Evolutionary conservation across 1,140 invertebrate species (phyloP).

Genomic region (Camponotus pennsylvanicus): DNA sequence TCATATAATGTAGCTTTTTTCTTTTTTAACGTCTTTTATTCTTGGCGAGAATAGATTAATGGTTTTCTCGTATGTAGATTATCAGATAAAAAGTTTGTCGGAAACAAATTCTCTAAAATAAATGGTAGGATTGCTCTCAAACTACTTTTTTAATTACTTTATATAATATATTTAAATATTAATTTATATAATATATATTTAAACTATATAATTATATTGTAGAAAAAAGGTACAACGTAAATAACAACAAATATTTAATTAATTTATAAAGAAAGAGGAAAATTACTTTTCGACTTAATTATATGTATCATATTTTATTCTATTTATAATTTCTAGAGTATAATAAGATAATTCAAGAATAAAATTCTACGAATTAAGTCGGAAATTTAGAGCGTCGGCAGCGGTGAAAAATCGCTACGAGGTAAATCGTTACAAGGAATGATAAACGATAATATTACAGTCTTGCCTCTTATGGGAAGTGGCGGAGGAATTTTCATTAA

Average conservation of each 20-base stretch:
- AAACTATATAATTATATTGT: neutral
- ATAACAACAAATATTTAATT: neutral
- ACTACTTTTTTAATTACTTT: neutral
- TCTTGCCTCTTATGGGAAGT: neutral
- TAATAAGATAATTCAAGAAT: too few relatives aligned
- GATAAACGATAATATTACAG: constrained; percentile 18
- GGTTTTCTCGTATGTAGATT: constrained; percentile 30
- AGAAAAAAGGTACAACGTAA: neutral
- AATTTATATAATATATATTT: too few relatives aligned
- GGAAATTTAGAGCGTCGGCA: neutral
- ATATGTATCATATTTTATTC: neutral
- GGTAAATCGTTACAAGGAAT: neutral
- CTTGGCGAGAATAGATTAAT: constrained; percentile 11
- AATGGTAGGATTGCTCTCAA: neutral
- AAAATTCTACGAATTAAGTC: neutral
- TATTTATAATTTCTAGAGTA: neutral
- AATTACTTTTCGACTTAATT: neutral
- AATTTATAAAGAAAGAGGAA: neutral
- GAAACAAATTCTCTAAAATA: neutral
- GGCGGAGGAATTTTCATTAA: constrained; percentile 55
- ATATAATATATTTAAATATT: too few relatives aligned
- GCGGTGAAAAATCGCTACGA: neutral
- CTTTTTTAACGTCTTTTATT: constrained; percentile 11
- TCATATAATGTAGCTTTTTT: neutral
- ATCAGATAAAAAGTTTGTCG: constrained; percentile 32